Evolutionary conservation across 2,113 vertebrate species (phyloP), one percentile per base, ranked within the genome.

Genomic region (Anser brachyrhynchus): DNA sequence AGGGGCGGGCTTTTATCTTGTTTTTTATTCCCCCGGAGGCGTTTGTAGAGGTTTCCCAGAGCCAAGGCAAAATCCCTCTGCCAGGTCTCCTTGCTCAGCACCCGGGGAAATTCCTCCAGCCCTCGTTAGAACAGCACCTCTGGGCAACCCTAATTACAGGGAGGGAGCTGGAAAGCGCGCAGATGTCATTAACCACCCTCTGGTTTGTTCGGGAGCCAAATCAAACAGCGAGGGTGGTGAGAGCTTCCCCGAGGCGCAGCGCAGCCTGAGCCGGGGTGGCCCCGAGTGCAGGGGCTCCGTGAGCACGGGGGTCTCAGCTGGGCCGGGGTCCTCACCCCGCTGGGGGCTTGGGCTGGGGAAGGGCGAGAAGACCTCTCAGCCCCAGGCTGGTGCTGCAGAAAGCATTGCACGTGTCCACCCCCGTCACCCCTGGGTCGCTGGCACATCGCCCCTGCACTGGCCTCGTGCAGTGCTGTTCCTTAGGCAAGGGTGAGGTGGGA

Each of bases 161-260:
- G 71, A 46, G 49, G 81, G 81, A 77, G 81, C 54, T 86, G 76
- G 90, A 39, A 78, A 79, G 55, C 7, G 0, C 1, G 1, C 49
- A 44, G 71, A 8, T 85, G 71, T 58, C 72, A 52, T 86, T 73
- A 89, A 51, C 76, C 76, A 57, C 90, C 72, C 76, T 82, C 3
- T 12, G 71, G 86, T 82, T 77, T 77, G 65, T 35, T 82, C 71
- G 35, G 81, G 39, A 81, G 89, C 89, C 80, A 80, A 71, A 66
- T 11, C 6, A 55, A 85, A 43, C 13, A 2, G 89, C 0, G 16
- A 81, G 75, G 80, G 85, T 57, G 81, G 75, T 25, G n/a, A 76
- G n/a, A 75, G 67, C 35, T 64, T 51, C 37, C 49, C 49, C 2
- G 2, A 55, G 54, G 79, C 65, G 4, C 58, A n/a, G 58, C 43